A percentile compares a stretch with the other conserved stretches of the same genome.
These are phyloP conservation scores for Tenualosa ilisha DNA, from an alignment of 2,797 vertebrate genomes.

Conservation along the genomic window DNA sequence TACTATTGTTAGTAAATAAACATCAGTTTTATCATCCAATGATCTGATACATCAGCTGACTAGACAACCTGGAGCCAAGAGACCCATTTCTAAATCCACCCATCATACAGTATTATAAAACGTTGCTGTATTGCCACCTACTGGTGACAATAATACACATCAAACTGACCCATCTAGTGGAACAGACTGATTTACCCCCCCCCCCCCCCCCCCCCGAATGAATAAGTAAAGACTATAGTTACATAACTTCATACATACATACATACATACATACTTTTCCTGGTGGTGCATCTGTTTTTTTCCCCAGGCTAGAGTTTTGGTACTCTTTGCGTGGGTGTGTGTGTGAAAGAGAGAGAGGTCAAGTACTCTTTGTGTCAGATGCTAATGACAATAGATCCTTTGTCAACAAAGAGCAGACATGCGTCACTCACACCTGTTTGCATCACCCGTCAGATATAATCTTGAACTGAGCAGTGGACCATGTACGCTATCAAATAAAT, in stretches of 20 bases:
- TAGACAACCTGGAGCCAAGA: neutral
- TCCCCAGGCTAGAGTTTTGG: neutral
- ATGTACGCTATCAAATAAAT: neutral
- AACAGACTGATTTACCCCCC: neutral
- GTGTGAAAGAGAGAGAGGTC: neutral
- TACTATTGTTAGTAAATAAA: too few relatives aligned
- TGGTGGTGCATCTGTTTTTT: neutral
- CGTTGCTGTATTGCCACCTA: neutral
- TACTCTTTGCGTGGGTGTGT: neutral
- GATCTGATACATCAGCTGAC: neutral
- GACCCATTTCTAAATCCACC: neutral
- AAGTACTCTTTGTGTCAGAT: constrained; percentile 22
- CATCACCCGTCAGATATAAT: constrained; percentile 10
- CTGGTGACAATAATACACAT: neutral
- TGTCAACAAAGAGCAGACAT: neutral
- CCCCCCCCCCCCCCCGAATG: neutral
- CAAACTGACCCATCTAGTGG: neutral
- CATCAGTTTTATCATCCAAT: neutral
- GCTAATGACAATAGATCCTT: constrained; percentile 19
- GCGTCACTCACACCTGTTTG: constrained; percentile 17
- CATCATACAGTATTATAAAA: neutral
- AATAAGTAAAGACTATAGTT: neutral
- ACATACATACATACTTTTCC: neutral
- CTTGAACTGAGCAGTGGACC: neutral
- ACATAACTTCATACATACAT: too few relatives aligned